These are phyloP conservation scores for Arizona elegans DNA, from an alignment of 2,113 vertebrate genomes.

Conservation along the genomic window DNA sequence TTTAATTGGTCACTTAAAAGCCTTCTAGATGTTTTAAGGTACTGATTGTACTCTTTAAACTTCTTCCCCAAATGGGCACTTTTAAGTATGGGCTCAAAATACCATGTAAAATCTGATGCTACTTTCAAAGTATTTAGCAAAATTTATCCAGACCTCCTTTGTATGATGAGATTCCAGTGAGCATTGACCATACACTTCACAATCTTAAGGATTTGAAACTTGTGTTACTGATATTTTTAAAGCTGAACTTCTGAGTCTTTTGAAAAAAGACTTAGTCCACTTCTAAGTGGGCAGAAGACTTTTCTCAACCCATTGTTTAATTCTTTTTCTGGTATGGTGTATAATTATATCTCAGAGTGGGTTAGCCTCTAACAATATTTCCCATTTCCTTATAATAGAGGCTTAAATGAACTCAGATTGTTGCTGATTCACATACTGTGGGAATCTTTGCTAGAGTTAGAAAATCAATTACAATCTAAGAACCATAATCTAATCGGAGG, in stretches of 20 bases:
- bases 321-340: not conserved
- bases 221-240: not conserved
- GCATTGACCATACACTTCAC: not conserved
- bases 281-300: not conserved
- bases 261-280: not conserved
- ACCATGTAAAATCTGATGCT: not conserved
- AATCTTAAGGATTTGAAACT: not conserved
- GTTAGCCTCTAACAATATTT: not conserved
- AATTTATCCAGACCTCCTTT: not conserved
- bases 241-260: not conserved
- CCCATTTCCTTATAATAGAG: not conserved
- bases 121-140: not conserved
- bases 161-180: not conserved
- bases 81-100: not conserved
- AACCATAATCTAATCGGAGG: not conserved
- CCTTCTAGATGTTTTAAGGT: not conserved
- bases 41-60: not conserved
- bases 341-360: not conserved
- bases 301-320: not conserved
- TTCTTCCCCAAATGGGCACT: not conserved
- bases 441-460: not conserved
- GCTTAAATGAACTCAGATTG: not conserved
- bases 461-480: not conserved
- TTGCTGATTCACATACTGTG: not conserved
- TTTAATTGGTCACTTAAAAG: not conserved